Evolutionary conservation across 2,113 vertebrate genomes (phyloP), one percentile per base, ranked within the genome.

Genomic region (Ornithorhynchus anatinus): DNA sequence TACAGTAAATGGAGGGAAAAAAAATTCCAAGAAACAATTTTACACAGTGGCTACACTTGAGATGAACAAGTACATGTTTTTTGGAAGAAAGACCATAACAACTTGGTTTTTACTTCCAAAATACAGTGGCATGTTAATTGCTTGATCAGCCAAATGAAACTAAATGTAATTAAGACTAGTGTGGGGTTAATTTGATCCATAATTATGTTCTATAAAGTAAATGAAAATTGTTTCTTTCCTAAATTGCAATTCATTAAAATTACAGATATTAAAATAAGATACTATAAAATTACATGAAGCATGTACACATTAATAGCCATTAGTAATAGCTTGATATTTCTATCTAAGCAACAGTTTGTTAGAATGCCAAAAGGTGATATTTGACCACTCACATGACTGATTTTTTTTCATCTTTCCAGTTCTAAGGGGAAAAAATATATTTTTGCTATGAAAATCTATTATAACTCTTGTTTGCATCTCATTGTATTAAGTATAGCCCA

Each of bases 171-270:
- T 97, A 98, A 97, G 95, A 96, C 92, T 91, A 92, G 93, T 94
- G 93, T 95, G 93, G 95, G 97, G 96, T 98, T 98, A 97, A 98
- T 99, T 98, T 96, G 95, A 93, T 96, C 95, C 93, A 93, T 97
- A 96, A 97, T 97, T 97, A 95, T 94, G 94, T 97, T 97, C 98
- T 95, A 95, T 94, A 95, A 94, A 96, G 94, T 96, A 96, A 96
- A 92, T 96, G 93, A 95, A 94, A 95, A 95, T 94, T 93, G 93
- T 94, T 96, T 94, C 93, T 95, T 96, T 94, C 93, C 94, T 95
- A 97, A 97, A 98, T 97, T 98, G 94, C 95, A 97, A 96, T 96
- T 96, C 96, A 98, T 98, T 98, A 97, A 97, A 94, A 95, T 94
- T 94, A 93, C 89, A 94, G 94, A 97, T 96, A 99, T 96, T 96